These are phyloP conservation scores for Toxotes jaculatrix DNA, from an alignment of 2,113 vertebrate genomes.

Conservation along the genomic window DNA sequence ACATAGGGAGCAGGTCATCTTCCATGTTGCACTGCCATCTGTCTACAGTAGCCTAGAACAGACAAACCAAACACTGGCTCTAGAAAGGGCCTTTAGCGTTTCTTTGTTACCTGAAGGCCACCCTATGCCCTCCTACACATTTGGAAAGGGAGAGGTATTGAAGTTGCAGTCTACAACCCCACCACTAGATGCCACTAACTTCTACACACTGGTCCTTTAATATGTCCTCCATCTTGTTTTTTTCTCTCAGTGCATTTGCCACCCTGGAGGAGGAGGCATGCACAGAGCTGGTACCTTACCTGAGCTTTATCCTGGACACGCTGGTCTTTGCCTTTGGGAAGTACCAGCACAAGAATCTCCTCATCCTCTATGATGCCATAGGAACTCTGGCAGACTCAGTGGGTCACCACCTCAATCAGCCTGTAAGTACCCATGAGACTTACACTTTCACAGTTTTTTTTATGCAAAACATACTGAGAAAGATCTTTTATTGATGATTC, in stretches of 20 bases:
- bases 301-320: slow-evolving; percentile 96
- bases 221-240: not conserved
- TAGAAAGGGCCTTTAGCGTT: too few species aligned
- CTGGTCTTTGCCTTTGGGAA: slow-evolving; percentile 96
- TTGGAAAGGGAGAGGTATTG: too few species aligned
- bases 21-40: too few species aligned
- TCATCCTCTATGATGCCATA: slow-evolving; percentile 97
- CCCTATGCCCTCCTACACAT: too few species aligned
- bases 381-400: slow-evolving; percentile 96
- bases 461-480: too few species aligned
- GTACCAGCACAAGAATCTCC: slow-evolving; percentile 97
- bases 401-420: slow-evolving; percentile 96
- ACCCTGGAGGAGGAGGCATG: slow-evolving; percentile 96
- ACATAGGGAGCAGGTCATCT: too few species aligned
- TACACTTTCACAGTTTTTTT: not conserved
- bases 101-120: too few species aligned
- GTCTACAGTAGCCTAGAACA: too few species aligned
- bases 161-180: too few species aligned
- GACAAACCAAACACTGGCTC: too few species aligned
- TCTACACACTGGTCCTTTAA: not conserved
- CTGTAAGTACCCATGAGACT: slow-evolving; percentile 78
- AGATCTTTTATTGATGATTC: too few species aligned
- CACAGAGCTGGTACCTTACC: slow-evolving; percentile 95
- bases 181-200: too few species aligned
- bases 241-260: slow-evolving; percentile 89